Percentiles rank a stretch among this genome's conserved stretches.
Evolutionary conservation across 2,888 invertebrate genomes (phyloP).

Genomic region (Physocephala rufipes): DNA sequence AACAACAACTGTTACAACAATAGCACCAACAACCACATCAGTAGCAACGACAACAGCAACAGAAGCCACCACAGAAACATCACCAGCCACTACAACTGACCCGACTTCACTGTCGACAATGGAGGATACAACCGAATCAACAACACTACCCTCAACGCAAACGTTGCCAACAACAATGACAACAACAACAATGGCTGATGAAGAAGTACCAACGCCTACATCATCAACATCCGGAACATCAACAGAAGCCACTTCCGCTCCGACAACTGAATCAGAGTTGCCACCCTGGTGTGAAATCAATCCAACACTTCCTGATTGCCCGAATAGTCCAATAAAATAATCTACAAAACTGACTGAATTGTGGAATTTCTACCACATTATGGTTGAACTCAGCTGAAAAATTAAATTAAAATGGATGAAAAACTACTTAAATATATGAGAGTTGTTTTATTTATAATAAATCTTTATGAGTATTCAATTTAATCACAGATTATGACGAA

Average conservation of each 20-base stretch:
- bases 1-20: background rate
- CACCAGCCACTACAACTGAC: conserved; percentile 8
- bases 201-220: background rate
- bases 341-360: too few relatives aligned
- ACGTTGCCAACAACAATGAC: background rate
- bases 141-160: background rate
- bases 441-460: too few relatives aligned
- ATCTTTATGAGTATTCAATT: too few relatives aligned
- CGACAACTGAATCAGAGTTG: background rate
- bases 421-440: too few relatives aligned
- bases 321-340: background rate
- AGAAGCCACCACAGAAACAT: conserved; percentile 1
- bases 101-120: conserved; percentile 18
- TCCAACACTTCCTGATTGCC: background rate
- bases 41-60: background rate
- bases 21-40: background rate
- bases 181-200: background rate
- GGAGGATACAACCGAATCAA: background rate
- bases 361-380: too few relatives aligned
- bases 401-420: too few relatives aligned
- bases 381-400: too few relatives aligned
- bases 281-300: background rate
- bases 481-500: too few relatives aligned
- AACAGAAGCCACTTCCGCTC: background rate
- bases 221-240: background rate